A percentile compares a stretch with the other conserved stretches of the same genome.
Conservation (phyloP, 2,797 vertebrate genomes). For the Enteromius paludinosus region DNA sequence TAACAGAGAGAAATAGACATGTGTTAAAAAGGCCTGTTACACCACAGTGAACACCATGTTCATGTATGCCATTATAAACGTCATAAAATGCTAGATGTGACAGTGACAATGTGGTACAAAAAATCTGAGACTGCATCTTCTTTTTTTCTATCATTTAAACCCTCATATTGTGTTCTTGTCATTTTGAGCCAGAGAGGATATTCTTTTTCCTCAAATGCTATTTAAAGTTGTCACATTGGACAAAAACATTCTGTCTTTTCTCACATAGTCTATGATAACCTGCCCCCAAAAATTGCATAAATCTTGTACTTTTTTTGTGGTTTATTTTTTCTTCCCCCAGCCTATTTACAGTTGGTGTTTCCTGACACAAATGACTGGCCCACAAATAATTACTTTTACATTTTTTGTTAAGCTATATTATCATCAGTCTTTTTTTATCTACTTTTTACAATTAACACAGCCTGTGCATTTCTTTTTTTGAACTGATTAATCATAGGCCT, state of each 20-base stretch:
- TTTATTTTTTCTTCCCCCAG: no score
- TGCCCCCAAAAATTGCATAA: no score
- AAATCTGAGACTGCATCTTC: neutral
- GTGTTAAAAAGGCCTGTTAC: neutral
- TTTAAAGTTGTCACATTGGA: neutral
- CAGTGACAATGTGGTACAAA: neutral
- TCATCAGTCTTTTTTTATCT: neutral
- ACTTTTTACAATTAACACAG: neutral
- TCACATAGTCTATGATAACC: neutral
- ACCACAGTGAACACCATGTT: neutral
- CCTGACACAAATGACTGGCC: no score
- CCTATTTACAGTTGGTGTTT: no score
- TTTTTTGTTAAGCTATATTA: neutral
- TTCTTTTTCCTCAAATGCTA: neutral
- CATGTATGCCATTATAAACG: neutral
- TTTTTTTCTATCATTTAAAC: no score
- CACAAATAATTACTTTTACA: neutral
- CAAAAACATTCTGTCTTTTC: neutral
- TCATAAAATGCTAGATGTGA: neutral
- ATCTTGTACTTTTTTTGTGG: no score
- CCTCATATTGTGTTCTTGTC: no score
- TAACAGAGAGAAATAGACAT: constrained; percentile 60
- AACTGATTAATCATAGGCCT: neutral
- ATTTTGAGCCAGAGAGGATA: no score
- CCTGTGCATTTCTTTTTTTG: neutral